A percentile compares a stretch with the other conserved stretches of the same genome.
Evolutionary conservation across 2,113 vertebrate genomes (phyloP).

Genomic region (Cyanistes caeruleus): DNA sequence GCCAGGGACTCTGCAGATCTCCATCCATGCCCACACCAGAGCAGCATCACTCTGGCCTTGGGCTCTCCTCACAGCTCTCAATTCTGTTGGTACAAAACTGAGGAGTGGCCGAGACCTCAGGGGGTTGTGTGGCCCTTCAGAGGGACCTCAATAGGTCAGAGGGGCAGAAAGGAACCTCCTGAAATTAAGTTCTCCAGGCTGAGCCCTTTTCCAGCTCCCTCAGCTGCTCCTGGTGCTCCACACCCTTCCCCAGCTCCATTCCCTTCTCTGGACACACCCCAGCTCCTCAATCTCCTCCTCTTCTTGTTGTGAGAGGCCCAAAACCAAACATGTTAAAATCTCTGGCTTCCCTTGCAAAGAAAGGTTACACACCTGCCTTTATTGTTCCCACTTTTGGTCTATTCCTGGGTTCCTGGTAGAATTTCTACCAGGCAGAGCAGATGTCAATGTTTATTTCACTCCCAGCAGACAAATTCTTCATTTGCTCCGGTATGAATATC

Average conservation of each 20-base stretch:
- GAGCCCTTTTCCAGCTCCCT: neutral
- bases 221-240: neutral
- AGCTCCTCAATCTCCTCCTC: neutral
- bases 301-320: neutral
- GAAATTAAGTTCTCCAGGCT: neutral
- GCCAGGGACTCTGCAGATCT: neutral
- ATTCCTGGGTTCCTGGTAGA: neutral
- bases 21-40: rapidly evolving
- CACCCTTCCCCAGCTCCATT: neutral
- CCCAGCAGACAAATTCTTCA: neutral
- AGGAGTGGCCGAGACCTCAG: neutral
- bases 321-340: neutral
- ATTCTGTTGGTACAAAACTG: neutral
- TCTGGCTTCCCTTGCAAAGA: neutral
- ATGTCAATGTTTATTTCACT: neutral
- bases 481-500: neutral
- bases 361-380: neutral
- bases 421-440: neutral
- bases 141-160: rapidly evolving
- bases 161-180: neutral
- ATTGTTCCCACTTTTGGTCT: neutral
- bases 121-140: neutral
- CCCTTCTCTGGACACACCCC: neutral
- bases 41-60: neutral
- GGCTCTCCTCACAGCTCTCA: neutral